Base-by-base conservation (phyloP, 2,113 vertebrate genomes). In the Anguilla rostrata region DNA sequence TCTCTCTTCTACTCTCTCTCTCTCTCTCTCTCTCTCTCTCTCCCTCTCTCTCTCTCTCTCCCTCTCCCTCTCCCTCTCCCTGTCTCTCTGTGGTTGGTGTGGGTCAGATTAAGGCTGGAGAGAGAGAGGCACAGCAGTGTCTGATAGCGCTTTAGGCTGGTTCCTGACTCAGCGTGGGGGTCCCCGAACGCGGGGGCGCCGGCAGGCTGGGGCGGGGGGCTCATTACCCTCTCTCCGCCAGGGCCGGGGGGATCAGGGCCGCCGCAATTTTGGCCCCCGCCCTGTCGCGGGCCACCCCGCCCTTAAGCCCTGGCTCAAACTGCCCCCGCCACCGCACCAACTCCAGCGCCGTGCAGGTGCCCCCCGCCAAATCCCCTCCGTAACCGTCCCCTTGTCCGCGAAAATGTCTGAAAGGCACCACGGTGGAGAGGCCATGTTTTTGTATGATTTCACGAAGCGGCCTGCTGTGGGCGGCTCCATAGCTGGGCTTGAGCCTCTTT, bases 391-490 rank as follows among this genome's bases (percentile, higher is more conserved):
- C 49, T 1, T 53, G 7, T 53, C 90, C 93, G 49, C 49, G 12
- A 14, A 92, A 94, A 94, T 92, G 94, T 89, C 88, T 91, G 93
- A 94, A 94, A 93, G 93, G 94, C 83, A 66, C 85, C 90, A 92
- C 93, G 94, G 92, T 91, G 86, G 92, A 91, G 90, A 90, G 90
- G 89, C 79, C 84, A 81, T 87, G 85, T 87, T 81, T 89, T 86
- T 82, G 66, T 85, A 43, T 8, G 84, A 6, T 40, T 79, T 34
- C 39, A 39, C 34, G 20, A 39, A 20, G 2, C n/a, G 11, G 43
- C 82, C 82, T 5, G 49, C 46, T 16, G 82, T 29, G 39, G 46
- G 82, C 16, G 39, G 46, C 39, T 22, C 60, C 57, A 43, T 39
- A 2, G 18, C 49, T 22, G n/a, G 75, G 43, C 43, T 2, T 2